A percentile compares a stretch with the other conserved stretches of the same genome.
Evolutionary conservation across 2,113 vertebrate species (phyloP).

Genomic region (Anas platyrhynchos): DNA sequence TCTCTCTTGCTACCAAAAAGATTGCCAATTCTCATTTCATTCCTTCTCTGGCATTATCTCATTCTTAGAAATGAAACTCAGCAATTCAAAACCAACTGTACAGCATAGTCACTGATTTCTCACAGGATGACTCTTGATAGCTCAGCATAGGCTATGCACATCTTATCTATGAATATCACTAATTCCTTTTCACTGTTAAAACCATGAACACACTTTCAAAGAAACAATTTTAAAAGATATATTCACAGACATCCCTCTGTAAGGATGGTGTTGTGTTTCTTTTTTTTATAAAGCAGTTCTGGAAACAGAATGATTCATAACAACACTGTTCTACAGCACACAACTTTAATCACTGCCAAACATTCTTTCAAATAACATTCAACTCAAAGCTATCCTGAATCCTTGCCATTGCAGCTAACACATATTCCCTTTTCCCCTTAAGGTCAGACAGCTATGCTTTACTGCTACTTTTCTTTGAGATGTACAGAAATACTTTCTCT

Average conservation of each 20-base stretch:
- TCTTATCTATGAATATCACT: neutral
- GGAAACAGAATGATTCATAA: slow-evolving; percentile 27
- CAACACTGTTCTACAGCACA: neutral
- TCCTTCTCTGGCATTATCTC: neutral
- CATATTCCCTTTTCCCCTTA: neutral
- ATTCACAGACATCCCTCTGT: neutral
- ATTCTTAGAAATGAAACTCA: neutral
- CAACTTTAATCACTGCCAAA: slow-evolving; percentile 9
- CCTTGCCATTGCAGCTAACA: neutral
- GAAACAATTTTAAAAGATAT: neutral
- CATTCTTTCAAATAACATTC: slow-evolving; percentile 11
- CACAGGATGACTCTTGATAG: neutral
- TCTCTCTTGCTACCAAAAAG: neutral
- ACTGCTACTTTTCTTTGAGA: neutral
- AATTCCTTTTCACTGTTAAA: neutral
- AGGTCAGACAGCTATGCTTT: neutral
- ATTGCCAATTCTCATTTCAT: neutral
- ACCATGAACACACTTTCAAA: neutral
- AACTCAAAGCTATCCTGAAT: neutral
- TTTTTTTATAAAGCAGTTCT: neutral
- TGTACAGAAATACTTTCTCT: slow-evolving; percentile 9
- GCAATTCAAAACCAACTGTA: neutral
- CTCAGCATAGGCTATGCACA: neutral
- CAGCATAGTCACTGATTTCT: neutral
- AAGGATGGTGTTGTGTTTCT: neutral